These are phyloP conservation scores for Crepidodera aurea DNA, from an alignment of 2,888 invertebrate genomes.

Conservation along the genomic window DNA sequence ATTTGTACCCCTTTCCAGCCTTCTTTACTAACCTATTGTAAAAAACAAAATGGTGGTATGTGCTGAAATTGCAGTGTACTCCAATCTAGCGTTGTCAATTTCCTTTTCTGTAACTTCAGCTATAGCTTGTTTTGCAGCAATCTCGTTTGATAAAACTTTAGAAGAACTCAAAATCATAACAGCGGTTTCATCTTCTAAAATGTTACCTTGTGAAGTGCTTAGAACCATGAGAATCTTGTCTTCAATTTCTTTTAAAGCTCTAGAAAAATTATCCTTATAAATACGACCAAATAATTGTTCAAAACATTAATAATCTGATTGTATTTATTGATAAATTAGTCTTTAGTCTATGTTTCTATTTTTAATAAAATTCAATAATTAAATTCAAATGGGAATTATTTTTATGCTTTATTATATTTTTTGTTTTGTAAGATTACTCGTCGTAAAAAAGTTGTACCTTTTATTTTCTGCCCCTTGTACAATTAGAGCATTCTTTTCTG, in stretches of 20 bases:
- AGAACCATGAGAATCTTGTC: conserved; percentile 86
- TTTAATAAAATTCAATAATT: too few relatives aligned
- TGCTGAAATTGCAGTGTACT: conserved; percentile 89
- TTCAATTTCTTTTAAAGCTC: conserved; percentile 86
- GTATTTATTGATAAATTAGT: too few relatives aligned
- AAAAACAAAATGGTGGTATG: conserved; percentile 93
- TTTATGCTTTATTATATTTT: too few relatives aligned
- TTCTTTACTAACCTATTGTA: conserved; percentile 75
- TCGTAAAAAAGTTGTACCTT: too few relatives aligned
- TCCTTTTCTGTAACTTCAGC: conserved; percentile 90
- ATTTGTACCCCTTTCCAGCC: too few relatives aligned
- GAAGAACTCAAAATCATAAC: conserved; percentile 89
- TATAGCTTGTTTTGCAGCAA: conserved; percentile 87
- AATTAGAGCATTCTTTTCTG: conserved; percentile 87
- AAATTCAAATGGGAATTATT: too few relatives aligned
- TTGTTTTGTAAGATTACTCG: too few relatives aligned
- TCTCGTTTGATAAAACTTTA: conserved; percentile 89
- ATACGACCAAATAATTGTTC: too few relatives aligned
- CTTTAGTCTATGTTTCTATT: too few relatives aligned
- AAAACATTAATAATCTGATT: too few relatives aligned
- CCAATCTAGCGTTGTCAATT: conserved; percentile 84
- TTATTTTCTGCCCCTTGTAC: conserved; percentile 88
- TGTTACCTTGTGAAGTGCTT: conserved; percentile 76
- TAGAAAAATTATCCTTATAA: conserved; percentile 46
- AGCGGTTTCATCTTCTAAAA: conserved; percentile 91